Evolutionary conservation across 2,888 invertebrate species (phyloP).

Genomic region (Stegophylla sp.): DNA sequence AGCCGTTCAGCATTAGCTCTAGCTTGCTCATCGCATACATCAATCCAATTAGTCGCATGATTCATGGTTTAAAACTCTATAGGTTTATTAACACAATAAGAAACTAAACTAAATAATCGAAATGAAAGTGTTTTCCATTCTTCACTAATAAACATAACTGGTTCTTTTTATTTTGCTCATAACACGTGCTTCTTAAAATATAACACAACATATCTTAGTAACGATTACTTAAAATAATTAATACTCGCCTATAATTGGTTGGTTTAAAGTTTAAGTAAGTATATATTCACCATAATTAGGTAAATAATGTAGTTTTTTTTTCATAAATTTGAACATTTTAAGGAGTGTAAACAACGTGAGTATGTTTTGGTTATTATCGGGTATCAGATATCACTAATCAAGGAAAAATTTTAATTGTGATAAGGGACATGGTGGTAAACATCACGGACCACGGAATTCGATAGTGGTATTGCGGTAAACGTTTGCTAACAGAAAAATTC

Average conservation of each 20-base stretch:
- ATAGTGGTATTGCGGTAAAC: too few relatives aligned
- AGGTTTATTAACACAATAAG: neutral
- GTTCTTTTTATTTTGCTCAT: neutral
- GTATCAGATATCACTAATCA: constrained; percentile 44
- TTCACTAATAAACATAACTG: neutral
- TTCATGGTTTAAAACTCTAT: constrained; percentile 22
- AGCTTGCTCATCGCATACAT: constrained; percentile 87
- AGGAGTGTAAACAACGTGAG: constrained; percentile 58
- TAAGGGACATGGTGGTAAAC: neutral
- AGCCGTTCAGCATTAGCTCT: constrained; percentile 85
- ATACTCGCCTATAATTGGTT: neutral
- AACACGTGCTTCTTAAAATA: constrained; percentile 34
- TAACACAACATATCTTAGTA: neutral
- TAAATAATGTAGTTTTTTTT: constrained; percentile 26
- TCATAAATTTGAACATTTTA: constrained; percentile 36
- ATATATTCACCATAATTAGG: neutral
- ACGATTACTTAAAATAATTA: neutral
- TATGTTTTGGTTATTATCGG: constrained; percentile 12
- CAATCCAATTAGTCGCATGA: constrained; percentile 70
- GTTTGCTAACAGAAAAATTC: too few relatives aligned
- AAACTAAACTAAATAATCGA: neutral
- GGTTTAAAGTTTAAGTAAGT: neutral
- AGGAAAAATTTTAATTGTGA: neutral
- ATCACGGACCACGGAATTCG: too few relatives aligned
- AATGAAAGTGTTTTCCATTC: neutral